These are phyloP conservation scores for Mizuhopecten yessoensis DNA, from an alignment of 1,140 invertebrate species.

Conservation along the genomic window DNA sequence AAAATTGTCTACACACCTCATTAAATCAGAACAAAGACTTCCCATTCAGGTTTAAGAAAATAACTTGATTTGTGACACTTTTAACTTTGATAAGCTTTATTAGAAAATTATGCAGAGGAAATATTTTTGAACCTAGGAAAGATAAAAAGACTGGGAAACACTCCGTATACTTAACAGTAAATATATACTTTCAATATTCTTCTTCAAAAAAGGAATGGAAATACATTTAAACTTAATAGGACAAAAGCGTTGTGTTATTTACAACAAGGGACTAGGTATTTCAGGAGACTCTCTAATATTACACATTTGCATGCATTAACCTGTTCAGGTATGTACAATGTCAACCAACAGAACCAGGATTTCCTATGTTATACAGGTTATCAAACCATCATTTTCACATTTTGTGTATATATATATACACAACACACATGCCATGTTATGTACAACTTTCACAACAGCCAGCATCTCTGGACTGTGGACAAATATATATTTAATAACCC, in stretches of 20 bases:
- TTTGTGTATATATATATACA: too few species aligned
- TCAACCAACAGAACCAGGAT: not conserved
- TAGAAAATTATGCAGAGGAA: not conserved
- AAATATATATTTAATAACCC: not conserved
- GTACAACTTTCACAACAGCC: too few species aligned
- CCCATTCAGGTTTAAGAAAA: too few species aligned
- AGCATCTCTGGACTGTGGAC: not conserved
- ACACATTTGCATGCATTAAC: not conserved
- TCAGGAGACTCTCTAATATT: not conserved
- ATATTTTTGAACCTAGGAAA: not conserved
- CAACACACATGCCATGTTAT: too few species aligned
- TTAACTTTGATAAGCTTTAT: not conserved
- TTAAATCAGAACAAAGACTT: too few species aligned
- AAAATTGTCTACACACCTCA: too few species aligned
- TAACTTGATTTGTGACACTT: too few species aligned
- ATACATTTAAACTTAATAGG: not conserved
- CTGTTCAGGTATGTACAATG: not conserved
- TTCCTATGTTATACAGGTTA: not conserved
- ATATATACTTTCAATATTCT: not conserved
- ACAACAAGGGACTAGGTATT: constrained; percentile 19
- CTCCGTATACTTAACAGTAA: not conserved
- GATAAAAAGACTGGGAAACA: not conserved
- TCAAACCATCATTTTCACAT: not conserved
- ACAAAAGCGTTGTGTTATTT: not conserved
- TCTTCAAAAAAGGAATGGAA: not conserved